Evolutionary conservation across 2,888 invertebrate genomes (phyloP), one percentile per base, ranked within the genome.

Genomic region (Dolichopus griseipennis): DNA sequence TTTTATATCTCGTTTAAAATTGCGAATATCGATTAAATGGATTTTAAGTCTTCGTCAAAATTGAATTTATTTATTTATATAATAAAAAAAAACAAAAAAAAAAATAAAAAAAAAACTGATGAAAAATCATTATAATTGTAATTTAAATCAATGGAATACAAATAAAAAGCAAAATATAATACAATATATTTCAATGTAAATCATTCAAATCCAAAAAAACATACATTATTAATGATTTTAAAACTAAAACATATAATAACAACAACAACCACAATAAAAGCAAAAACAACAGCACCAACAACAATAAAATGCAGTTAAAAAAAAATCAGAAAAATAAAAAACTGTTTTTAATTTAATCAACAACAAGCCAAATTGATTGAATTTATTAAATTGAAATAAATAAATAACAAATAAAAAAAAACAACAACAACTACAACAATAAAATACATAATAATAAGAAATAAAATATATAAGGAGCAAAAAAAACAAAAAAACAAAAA

Each of bases 181-280:
- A 27, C 27, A 52, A 52, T 52, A 15, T 52, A 52, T 52, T 52
- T 52, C 52, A 52, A 52, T 18, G 52, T 52, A 52, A 52, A 52
- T 52, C 52, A 52, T 52, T 52, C 52, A 52, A 52, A 52, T 52
- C 52, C n/a, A n/a, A 52, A 52, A 52, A 52, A 52, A 52, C 52
- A 52, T 52, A 52, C 52, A 52, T 52, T 52, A 52, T 52, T 52
- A 52, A 52, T 52, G 52, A 52, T 52, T 52, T 18, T 15, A 18
- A 52, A 52, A 52, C 12, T 10, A 27, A 27, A 27, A 37, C 12
- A 37, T 5, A 37, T 37, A 37, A 37, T 7, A 37, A 37, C 4
- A 37, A 37, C 8, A 37, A 37, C 4, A 37, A 37, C 4, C 12
- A 12, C 9, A 9, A 43, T 43, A 12, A 43, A 43, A 43, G 12